Conservation (phyloP, 2,888 invertebrate species). For the Drosophila imparisetae region DNA sequence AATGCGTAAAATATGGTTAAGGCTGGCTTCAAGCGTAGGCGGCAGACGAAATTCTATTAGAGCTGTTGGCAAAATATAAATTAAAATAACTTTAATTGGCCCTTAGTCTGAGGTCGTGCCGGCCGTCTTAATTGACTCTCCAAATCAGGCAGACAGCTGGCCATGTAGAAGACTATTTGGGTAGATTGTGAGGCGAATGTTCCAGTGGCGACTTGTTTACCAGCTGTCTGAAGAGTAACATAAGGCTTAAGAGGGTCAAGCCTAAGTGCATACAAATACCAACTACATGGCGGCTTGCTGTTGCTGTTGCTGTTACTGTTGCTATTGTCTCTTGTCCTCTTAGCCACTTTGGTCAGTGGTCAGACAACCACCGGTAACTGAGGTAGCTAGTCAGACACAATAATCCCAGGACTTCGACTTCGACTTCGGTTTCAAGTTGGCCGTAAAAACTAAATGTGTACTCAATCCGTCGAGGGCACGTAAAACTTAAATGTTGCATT, state of each 20-base stretch:
- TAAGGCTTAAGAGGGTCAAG: conserved; percentile 63
- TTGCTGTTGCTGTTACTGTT: conserved; percentile 1
- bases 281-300: conserved; percentile 22
- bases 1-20: conserved; percentile 46
- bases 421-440: conserved; percentile 24
- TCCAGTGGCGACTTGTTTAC: conserved; percentile 46
- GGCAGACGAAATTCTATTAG: conserved; percentile 26
- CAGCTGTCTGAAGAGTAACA: conserved; percentile 27
- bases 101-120: conserved; percentile 28
- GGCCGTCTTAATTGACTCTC: too few species aligned
- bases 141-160: conserved; percentile 40
- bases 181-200: conserved; percentile 22
- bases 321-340: conserved; percentile 3
- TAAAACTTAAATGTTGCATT: conserved; percentile 70
- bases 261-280: conserved; percentile 60
- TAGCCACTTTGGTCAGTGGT: conserved; percentile 11
- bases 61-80: conserved; percentile 53
- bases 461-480: conserved; percentile 58
- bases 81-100: conserved; percentile 72
- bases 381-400: conserved; percentile 4
- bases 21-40: conserved; percentile 17
- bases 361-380: conserved; percentile 1
- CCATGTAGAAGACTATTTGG: conserved; percentile 24
- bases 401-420: conserved; percentile 29
- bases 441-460: conserved; percentile 68